Evolutionary conservation across 2,888 invertebrate genomes (phyloP), one percentile per base, ranked within the genome.

Genomic region (Acheta domesticus): DNA sequence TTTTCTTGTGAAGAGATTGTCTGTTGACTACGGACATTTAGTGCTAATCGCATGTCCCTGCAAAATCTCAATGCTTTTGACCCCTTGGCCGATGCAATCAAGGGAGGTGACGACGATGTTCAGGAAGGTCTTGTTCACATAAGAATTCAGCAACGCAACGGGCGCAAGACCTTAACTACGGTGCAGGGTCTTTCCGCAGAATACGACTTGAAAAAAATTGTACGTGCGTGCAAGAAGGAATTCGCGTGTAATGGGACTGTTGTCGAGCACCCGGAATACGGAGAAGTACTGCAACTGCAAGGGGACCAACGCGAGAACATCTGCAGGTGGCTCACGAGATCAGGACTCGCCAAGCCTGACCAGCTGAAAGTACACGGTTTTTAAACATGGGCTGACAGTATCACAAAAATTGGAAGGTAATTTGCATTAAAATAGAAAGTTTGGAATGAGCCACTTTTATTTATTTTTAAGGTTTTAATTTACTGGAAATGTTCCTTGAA

Each of bases 231-330:
- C 93, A 99, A 97, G 93, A 97, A 97, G 92, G 98, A 99, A 92
- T 99, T 99, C 91, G 98, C 98, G 87, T 99, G 99, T 92, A 99
- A 99, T 94, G 99, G 99, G 88, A 99, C 99, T 87, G 98, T 99
- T 88, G 98, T 99, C 86, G 98, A 99, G 90, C 99, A 99, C 90
- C 97, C 98, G 84, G 99, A 99, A 90, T 99, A 99, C 94, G 99
- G 99, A 88, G 99, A 99, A 91, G 99, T 99, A 87, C 93, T 99
- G 85, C 99, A 99, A 89, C 92, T 99, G 86, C 99, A 99, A 89
- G 99, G 99, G 86, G 99, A 99, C 90, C 99, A 99, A 91, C 94
- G 99, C 87, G 97, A 98, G 89, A 97, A 98, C 89, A 99, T 99
- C 91, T 97, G 97, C 89, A 97, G 97, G 93, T 99, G 99, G 94